These are phyloP conservation scores for Holacanthus passer DNA, from an alignment of 2,113 vertebrate species.

Conservation along the genomic window DNA sequence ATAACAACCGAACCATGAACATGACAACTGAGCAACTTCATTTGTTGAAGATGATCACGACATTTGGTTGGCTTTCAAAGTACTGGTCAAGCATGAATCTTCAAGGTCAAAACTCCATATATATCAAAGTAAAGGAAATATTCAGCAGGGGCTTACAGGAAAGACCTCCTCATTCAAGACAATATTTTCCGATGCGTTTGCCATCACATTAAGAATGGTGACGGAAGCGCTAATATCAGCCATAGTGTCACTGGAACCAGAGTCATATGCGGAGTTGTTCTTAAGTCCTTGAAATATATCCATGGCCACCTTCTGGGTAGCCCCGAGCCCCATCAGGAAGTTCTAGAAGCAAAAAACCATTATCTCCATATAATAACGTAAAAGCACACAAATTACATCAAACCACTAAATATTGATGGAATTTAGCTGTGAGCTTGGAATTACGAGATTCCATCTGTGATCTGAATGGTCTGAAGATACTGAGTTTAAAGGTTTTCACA, in stretches of 20 bases:
- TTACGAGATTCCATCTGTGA: no score
- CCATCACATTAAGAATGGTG: slow-evolving; percentile 64
- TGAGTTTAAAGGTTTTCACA: no score
- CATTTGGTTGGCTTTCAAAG: no score
- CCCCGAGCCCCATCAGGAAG: slow-evolving; percentile 74
- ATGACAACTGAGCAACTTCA: neutral
- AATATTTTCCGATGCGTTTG: neutral
- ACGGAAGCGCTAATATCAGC: slow-evolving; percentile 72
- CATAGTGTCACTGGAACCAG: neutral
- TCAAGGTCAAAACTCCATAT: neutral
- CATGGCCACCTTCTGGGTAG: slow-evolving; percentile 49
- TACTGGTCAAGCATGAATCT: neutral
- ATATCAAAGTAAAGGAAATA: neutral
- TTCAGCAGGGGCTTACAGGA: slow-evolving; percentile 61
- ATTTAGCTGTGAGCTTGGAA: neutral
- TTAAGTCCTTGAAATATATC: slow-evolving; percentile 72
- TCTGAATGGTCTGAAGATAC: neutral
- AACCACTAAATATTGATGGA: neutral
- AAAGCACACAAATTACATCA: neutral
- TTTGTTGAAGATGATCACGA: neutral
- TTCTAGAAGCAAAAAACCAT: slow-evolving; percentile 53
- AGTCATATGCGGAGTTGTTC: slow-evolving; percentile 29
- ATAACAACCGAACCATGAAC: neutral
- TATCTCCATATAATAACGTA: neutral
- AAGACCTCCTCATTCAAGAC: slow-evolving; percentile 35